Evolutionary conservation across 2,888 invertebrate genomes (phyloP).

Genomic region (Hyposoter dolosus): DNA sequence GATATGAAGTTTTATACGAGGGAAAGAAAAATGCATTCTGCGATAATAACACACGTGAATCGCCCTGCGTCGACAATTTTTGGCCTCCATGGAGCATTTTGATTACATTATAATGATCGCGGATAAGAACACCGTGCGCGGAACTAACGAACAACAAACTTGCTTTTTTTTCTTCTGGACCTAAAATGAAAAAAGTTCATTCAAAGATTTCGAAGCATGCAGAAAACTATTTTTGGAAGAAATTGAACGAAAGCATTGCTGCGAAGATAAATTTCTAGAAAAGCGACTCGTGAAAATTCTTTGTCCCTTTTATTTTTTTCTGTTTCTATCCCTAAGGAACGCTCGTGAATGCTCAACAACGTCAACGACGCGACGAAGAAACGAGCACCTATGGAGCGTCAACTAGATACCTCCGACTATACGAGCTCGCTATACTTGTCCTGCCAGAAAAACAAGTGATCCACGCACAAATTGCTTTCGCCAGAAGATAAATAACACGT

Average conservation of each 20-base stretch:
- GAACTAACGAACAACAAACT: not conserved
- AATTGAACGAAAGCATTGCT: not conserved
- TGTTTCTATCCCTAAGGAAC: conserved; percentile 13
- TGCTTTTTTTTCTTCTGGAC: not conserved
- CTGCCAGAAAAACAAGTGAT: conserved; percentile 41
- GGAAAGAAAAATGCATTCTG: too few relatives aligned
- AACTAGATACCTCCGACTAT: not conserved
- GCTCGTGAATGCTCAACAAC: conserved; percentile 6
- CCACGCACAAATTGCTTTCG: conserved; percentile 58
- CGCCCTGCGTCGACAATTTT: too few relatives aligned
- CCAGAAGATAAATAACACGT: conserved; percentile 22
- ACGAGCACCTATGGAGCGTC: not conserved
- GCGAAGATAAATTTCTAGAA: not conserved
- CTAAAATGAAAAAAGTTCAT: not conserved
- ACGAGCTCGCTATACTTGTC: not conserved
- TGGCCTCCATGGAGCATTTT: too few relatives aligned
- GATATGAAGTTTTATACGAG: not conserved
- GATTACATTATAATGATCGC: too few relatives aligned
- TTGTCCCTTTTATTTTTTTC: conserved; percentile 6
- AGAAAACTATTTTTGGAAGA: not conserved
- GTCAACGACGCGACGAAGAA: conserved; percentile 6
- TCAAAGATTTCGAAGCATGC: not conserved
- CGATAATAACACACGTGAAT: too few relatives aligned
- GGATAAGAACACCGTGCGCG: not conserved
- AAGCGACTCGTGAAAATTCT: conserved; percentile 12